Evolutionary conservation across 2,113 vertebrate genomes (phyloP).

Genomic region (Theristicus caerulescens): DNA sequence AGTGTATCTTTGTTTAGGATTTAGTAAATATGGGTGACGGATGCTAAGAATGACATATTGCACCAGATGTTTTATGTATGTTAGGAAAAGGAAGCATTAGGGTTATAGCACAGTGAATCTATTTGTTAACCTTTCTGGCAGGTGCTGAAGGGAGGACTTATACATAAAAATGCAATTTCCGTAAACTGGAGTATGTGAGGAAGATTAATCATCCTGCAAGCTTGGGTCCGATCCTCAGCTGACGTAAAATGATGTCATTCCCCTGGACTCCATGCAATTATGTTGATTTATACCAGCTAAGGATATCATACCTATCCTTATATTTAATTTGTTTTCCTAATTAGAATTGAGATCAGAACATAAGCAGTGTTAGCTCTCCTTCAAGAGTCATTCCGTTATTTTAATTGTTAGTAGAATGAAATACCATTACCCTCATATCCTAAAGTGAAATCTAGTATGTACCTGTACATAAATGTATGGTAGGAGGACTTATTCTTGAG

Average conservation of each 20-base stretch:
- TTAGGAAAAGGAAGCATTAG: conserved; percentile 35
- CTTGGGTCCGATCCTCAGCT: background rate
- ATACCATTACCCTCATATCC: background rate
- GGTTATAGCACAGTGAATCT: conserved; percentile 8
- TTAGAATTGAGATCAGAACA: background rate
- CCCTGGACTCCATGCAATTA: background rate
- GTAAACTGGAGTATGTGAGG: background rate
- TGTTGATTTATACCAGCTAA: background rate
- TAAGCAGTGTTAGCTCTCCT: background rate
- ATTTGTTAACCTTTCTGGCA: conserved; percentile 58
- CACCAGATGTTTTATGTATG: conserved; percentile 55
- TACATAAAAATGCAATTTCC: conserved; percentile 22
- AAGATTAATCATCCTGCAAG: conserved; percentile 37
- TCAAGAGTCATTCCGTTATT: background rate
- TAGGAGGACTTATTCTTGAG: background rate
- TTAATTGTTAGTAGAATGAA: background rate
- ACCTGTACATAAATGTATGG: background rate
- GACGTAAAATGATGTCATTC: background rate
- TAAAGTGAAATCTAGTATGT: background rate
- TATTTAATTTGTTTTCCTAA: background rate
- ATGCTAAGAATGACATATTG: conserved; percentile 54
- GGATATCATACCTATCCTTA: background rate
- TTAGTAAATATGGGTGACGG: conserved; percentile 63
- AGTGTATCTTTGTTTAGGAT: conserved; percentile 33
- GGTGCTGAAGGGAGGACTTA: conserved; percentile 54